These are phyloP conservation scores for Folsomia candida DNA, from an alignment of 2,888 invertebrate species.

Conservation along the genomic window DNA sequence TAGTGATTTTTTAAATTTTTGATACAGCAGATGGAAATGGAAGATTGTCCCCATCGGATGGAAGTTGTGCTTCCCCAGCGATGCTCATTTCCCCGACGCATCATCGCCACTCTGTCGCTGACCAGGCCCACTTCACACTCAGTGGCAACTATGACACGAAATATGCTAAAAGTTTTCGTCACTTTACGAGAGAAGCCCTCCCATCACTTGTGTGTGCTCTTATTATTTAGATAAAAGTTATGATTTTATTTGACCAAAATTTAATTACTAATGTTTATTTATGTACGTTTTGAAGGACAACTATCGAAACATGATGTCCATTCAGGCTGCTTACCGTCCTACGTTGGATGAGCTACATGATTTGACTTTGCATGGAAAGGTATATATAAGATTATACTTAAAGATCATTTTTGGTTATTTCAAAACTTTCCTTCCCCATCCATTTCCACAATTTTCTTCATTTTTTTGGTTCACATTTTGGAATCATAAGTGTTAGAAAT, in stretches of 20 bases:
- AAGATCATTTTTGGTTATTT: not conserved
- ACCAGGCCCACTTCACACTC: constrained; percentile 30
- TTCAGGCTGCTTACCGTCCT: constrained; percentile 81
- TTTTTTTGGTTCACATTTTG: no score
- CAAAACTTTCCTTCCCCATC: not conserved
- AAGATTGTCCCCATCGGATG: constrained; percentile 12
- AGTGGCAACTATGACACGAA: constrained; percentile 61
- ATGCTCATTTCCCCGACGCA: constrained; percentile 32
- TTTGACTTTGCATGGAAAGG: constrained; percentile 75
- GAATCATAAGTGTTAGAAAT: no score
- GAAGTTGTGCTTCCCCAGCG: constrained; percentile 41
- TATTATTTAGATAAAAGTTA: no score
- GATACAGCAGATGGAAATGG: constrained; percentile 4
- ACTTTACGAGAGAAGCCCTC: constrained; percentile 81
- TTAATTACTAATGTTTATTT: no score
- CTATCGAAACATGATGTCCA: constrained; percentile 82
- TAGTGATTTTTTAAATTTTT: constrained; percentile 7
- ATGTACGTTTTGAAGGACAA: no score
- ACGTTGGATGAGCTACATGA: constrained; percentile 86
- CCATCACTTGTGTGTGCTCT: constrained; percentile 66
- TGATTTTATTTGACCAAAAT: no score
- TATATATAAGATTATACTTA: constrained; percentile 55
- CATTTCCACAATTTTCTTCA: no score
- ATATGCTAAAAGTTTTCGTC: constrained; percentile 76
- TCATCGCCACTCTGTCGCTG: constrained; percentile 15